Base-by-base conservation (phyloP, 2,113 vertebrate genomes). In the Festucalex cinctus region DNA sequence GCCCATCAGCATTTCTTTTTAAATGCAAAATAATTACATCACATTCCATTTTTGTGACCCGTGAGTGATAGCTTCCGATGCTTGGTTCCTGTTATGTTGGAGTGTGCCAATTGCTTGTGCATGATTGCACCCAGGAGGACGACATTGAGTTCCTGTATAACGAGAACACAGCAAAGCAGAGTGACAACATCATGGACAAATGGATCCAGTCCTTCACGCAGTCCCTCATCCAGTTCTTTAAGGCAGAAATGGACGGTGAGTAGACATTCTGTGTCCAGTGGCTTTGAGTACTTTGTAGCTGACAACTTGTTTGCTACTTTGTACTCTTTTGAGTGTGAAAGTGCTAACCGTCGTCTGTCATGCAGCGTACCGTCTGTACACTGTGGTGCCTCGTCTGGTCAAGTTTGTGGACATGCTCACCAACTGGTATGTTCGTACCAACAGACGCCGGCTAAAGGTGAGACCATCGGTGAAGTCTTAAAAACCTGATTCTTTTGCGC, bases 381-480 rank as follows among this genome's bases (percentile, higher is more conserved):
- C 95, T 0, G 97, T 99, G 44, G 97, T 99, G 43, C 97, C 97
- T 59, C 94, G 92, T 53, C 91, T 99, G 17, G 96, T 99, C 78
- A 98, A 95, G 88, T 99, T 96, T 88, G 95, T 99, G 63, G 97
- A 99, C 86, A 87, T 94, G 89, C 92, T 99, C 66, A 99, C 97
- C 81, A 99, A 99, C 82, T 99, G 97, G 97, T 99, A 98, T 5
- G 95, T 99, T 66, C 90, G 97, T 78, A 99, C 94, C 89, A 99
- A 99, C 88, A 94, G 97, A 67, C 92, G 94, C 75, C 93, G 97
- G 7, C 90, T 98, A 48, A 99, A 99, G 95, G 97, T 98, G 90
- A 84, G 81, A 75, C 22, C 35, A 16, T 2, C 39, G 20, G 13
- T n/a, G 19, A 60, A 5, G 9, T n/a, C 9, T n/a, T 39, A 35